These are phyloP conservation scores for Cryptus armator DNA, from an alignment of 2,888 invertebrate species.

Conservation along the genomic window DNA sequence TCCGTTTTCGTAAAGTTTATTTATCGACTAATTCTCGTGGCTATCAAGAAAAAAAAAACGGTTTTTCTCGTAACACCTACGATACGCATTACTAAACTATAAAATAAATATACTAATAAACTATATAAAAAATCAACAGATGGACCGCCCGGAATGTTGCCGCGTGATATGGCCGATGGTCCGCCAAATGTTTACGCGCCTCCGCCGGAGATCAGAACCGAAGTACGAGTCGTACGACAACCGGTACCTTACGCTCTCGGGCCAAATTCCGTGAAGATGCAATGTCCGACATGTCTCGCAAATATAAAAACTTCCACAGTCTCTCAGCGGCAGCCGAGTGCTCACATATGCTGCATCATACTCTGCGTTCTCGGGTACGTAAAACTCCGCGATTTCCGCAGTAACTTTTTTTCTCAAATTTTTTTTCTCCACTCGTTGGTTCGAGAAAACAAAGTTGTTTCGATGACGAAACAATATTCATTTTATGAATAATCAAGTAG, in stretches of 20 bases:
- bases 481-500: too few species aligned
- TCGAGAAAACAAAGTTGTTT: too few species aligned
- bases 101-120: too few species aligned
- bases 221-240: conserved; percentile 79
- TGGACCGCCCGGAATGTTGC: conserved; percentile 70
- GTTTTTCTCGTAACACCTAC: too few species aligned
- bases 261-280: conserved; percentile 82
- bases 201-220: conserved; percentile 70
- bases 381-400: neutral
- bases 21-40: too few species aligned
- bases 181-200: conserved; percentile 61
- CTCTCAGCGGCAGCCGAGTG: conserved; percentile 84
- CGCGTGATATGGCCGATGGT: conserved; percentile 60
- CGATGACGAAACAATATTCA: too few species aligned
- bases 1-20: too few species aligned
- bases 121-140: conserved; percentile 44
- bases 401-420: too few species aligned
- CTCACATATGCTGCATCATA: conserved; percentile 84
- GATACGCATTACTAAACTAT: too few species aligned
- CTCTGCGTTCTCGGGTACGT: conserved; percentile 83
- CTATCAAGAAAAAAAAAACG: too few species aligned
- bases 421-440: too few species aligned
- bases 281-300: conserved; percentile 85
- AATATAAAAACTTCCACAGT: conserved; percentile 85
- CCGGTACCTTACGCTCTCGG: conserved; percentile 79